These are phyloP conservation scores for Calidris pygmaea DNA, from an alignment of 2,113 vertebrate genomes.

Conservation along the genomic window DNA sequence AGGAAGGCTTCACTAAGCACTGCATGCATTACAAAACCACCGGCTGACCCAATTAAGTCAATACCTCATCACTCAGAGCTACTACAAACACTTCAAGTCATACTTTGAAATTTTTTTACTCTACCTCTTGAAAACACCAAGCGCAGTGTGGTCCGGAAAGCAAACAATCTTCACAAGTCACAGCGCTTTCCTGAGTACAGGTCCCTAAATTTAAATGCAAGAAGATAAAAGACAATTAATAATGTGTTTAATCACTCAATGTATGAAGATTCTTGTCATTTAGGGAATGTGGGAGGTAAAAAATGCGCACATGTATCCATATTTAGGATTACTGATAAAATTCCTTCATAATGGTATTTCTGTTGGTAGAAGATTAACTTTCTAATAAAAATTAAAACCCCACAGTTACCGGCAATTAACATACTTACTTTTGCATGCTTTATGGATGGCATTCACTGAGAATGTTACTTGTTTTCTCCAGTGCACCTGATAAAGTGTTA, in stretches of 20 bases:
- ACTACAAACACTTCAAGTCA: slow-evolving; percentile 38
- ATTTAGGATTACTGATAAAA: not conserved
- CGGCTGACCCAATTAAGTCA: not conserved
- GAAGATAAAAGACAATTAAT: slow-evolving; percentile 47
- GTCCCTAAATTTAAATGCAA: slow-evolving; percentile 77
- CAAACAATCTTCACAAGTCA: slow-evolving; percentile 91
- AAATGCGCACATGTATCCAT: not conserved
- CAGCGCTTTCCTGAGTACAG: slow-evolving; percentile 79
- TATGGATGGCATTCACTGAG: not conserved
- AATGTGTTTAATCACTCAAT: not conserved
- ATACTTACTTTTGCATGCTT: not conserved
- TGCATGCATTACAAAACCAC: not conserved
- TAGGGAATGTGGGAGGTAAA: not conserved
- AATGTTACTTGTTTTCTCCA: not conserved
- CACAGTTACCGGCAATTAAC: not conserved
- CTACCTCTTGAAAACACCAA: slow-evolving; percentile 96
- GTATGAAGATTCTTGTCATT: not conserved
- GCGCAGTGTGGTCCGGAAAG: slow-evolving; percentile 87
- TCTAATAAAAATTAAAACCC: not conserved
- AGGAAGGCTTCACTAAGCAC: not conserved
- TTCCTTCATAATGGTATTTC: not conserved
- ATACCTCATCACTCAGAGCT: slow-evolving; percentile 4
- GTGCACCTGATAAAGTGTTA: not conserved
- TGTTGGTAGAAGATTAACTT: slow-evolving; percentile 12
- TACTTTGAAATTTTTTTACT: slow-evolving; percentile 29